phyloP scores from a whole-genome alignment of 2,113 vertebrate genomes.

The Cyanoramphus novaezelandiae region DNA sequence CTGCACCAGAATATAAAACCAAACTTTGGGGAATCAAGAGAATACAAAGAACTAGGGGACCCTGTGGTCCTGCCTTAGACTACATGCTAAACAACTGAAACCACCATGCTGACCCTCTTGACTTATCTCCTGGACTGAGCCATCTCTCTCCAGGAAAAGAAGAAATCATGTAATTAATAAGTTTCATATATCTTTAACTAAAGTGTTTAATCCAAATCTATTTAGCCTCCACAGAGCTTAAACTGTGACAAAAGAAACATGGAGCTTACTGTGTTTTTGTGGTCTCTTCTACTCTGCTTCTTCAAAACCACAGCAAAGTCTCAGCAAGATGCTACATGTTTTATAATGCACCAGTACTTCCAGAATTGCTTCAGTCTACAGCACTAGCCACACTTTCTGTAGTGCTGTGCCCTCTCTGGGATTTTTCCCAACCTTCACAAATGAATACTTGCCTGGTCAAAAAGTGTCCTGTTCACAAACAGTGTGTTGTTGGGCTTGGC shows the following conservation, averaged over 20 bases:
- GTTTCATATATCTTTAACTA: not conserved
- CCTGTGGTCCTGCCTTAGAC: not conserved
- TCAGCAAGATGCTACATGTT: not conserved
- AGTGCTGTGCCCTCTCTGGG: not conserved
- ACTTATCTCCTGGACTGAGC: not conserved
- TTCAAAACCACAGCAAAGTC: not conserved
- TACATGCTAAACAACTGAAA: not conserved
- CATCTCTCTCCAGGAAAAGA: not conserved
- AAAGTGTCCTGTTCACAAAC: constrained; percentile 96
- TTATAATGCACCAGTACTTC: not conserved
- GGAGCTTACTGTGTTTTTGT: not conserved
- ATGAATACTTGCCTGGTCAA: constrained; percentile 87
- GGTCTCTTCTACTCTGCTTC: not conserved
- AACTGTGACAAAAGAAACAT: not conserved
- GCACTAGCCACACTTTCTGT: not conserved
- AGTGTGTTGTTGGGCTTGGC: constrained; percentile 96
- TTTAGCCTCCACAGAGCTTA: not conserved
- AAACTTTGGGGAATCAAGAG: not conserved
- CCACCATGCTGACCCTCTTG: rapidly evolving
- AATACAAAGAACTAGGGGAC: not conserved
- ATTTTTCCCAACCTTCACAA: not conserved
- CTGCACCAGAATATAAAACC: not conserved
- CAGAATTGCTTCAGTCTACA: not conserved
- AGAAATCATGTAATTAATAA: not conserved
- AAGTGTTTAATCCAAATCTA: not conserved